Evolutionary conservation across 2,113 vertebrate species (phyloP), one percentile per base, ranked within the genome.

Genomic region (Micronycteris hirsuta): DNA sequence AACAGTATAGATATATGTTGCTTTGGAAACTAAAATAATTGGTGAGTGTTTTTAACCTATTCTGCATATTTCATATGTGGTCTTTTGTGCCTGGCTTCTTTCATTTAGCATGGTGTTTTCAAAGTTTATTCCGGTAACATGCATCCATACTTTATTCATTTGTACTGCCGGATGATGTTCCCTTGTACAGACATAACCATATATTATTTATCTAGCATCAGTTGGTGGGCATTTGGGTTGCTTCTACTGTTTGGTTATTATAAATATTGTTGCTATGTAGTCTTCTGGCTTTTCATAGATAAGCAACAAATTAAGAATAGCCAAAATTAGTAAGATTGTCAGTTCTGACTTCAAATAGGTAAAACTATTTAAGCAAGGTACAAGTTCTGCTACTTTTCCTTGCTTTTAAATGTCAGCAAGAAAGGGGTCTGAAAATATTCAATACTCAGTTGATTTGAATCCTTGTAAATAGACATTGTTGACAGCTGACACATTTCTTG

Each of bases 11-110:
- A 52, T 15, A 56, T 54, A 47, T 45, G 10, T 10, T 84, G 43
- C 22, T 91, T 86, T 82, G 54, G 52, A 94, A 96, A 95, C 65
- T 65, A 78, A 89, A 91, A 78, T 56, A 63, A 56, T 22, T 63
- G 17, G 20, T 71, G 9, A 26, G 7, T 38, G 54, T 84, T 81
- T 81, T 93, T 67, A 95, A 82, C 19, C 14, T 77, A 74, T 31
- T 74, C 26, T 45, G 3, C 41, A 45, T 13, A 45, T 17, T 74
- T 31, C 28, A 45, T 31, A 45, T 74, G 13, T 74, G 71, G 24
- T 45, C 71, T 31, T 73, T 73, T 73, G 71, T 45, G 71, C 28
- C 24, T 28, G 26, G 41, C 26, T 28, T 74, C 26, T 45, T 74
- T 74, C 26, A 45, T 14, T 74, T 74, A 31, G 41, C 24, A 31